Evolutionary conservation across 1,140 invertebrate genomes (phyloP), one percentile per base, ranked within the genome.

Genomic region (Bursaphelenchus mucronatus): DNA sequence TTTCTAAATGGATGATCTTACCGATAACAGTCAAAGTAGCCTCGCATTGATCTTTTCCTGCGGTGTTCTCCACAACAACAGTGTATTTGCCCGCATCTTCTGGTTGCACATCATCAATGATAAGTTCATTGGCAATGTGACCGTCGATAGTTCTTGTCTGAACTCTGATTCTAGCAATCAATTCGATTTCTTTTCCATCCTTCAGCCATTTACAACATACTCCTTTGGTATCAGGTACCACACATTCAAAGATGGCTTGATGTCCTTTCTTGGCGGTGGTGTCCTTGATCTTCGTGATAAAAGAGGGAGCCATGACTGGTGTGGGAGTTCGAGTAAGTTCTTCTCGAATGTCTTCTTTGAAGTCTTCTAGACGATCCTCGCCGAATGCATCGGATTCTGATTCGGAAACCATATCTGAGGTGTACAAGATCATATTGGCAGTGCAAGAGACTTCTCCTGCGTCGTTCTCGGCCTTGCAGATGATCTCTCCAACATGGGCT

Each of bases 71-170:
- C 11, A 93, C 91, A 11, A 97, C 90, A 76, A 93, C 94, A 0
- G 92, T 96, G 82, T 95, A 97, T 51, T 89, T 89, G 3, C 93
- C 94, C 2, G 92, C 90, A 83, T 98, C 94, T 85, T 97, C 94
- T 0, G 92, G 91, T 82, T 93, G 94, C 0, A 95, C 91, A 86
- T 97, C 94, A 58, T 88, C 87, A 68, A 97, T 95, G 19, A 95
- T 89, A 17, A 98, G 83, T 3, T 90, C 92, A 0, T 90, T 90
- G 0, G 91, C 89, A 80, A 71, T 80, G 57, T 78, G 73, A 19
- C 75, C 78, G 59, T 80, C 77, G 39, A 78, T 78, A 10, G 74
- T 78, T 62, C 68, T 61, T 3, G 65, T 64, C 64, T 77, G 68
- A 17, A 80, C 78, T 3, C 79, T 63, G 64, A 80, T 80, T 64